Evolutionary conservation across 2,113 vertebrate species (phyloP), one percentile per base, ranked within the genome.

Genomic region (Paramormyrops kingsleyae): DNA sequence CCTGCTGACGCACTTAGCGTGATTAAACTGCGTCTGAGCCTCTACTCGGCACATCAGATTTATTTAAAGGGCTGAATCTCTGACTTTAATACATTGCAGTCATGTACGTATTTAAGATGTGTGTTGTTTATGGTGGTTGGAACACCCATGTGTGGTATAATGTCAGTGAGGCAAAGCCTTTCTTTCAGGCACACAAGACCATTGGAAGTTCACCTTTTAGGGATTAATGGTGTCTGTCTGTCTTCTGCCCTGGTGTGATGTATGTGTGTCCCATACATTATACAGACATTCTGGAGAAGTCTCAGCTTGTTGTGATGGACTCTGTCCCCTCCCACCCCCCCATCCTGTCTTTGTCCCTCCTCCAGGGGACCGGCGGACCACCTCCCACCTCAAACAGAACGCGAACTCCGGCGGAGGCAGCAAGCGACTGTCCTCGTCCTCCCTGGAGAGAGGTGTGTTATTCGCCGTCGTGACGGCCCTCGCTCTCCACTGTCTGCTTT

Each of bases 371-470:
- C 96, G 95, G 90, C 95, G 95, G 87, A 98, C 96, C 90, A 92
- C 95, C 91, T 94, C 94, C 88, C 98, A 96, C 94, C 94, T 97
- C 90, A 97, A 97, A 92, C 96, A 96, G 92, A 87, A 93, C 0
- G 91, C 93, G 0, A 97, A 97, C 91, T 91, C 94, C 89, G 92
- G 89, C 5, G n/a, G 97, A 93, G 96, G 97, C 93, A 96, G 77
- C 93, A 98, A 97, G 92, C 96, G 96, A 88, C 93, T 97, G 1
- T 97, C 96, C 0, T 94, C 96, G 0, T 97, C 97, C 93, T 97
- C 97, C 52, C 89, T 96, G 87, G 95, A 96, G 53, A 96, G 96
- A 96, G 94, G 97, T 98, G 97, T 97, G 97, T 96, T 90, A 1
- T 19, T 42, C 9, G 6, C 24, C 62, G 13, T 46, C 39, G 42